A percentile compares a stretch with the other conserved stretches of the same genome.
Conservation (phyloP, 2,888 invertebrate genomes). For the Terebella lapidaria region DNA sequence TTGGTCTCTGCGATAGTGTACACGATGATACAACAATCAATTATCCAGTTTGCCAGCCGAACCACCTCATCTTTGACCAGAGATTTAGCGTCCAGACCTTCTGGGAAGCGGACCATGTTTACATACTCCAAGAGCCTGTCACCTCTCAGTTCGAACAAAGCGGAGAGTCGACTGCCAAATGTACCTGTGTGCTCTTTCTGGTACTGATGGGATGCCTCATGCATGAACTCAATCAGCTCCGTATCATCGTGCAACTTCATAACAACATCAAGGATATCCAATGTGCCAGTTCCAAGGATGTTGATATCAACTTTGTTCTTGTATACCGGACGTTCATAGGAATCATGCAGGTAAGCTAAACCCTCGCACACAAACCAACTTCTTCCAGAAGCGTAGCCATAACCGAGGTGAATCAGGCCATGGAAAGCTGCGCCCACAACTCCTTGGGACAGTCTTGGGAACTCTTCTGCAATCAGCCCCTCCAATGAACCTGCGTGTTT, state of each 20-base stretch:
- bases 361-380: constrained; percentile 7
- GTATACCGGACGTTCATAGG: background rate
- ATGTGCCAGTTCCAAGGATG: background rate
- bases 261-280: constrained; percentile 1
- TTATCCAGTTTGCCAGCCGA: constrained; percentile 7
- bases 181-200: too few species aligned
- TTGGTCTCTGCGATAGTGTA: constrained; percentile 8
- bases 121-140: too few species aligned
- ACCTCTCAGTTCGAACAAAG: too few species aligned
- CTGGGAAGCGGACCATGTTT: too few species aligned
- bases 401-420: constrained; percentile 7
- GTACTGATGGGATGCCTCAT: background rate
- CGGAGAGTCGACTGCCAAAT: too few species aligned
- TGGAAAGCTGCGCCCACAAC: constrained; percentile 3
- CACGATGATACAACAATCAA: constrained; percentile 14
- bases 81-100: too few species aligned
- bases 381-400: background rate
- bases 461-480: background rate
- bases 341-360: constrained; percentile 9
- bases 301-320: background rate
- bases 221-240: background rate
- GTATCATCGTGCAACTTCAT: background rate
- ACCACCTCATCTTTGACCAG: background rate
- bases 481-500: background rate
- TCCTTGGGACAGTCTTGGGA: background rate